A percentile compares a stretch with the other conserved stretches of the same genome.
phyloP scores from a whole-genome alignment of 1,140 invertebrate species.

The Pseudomyrmex concolor region DNA sequence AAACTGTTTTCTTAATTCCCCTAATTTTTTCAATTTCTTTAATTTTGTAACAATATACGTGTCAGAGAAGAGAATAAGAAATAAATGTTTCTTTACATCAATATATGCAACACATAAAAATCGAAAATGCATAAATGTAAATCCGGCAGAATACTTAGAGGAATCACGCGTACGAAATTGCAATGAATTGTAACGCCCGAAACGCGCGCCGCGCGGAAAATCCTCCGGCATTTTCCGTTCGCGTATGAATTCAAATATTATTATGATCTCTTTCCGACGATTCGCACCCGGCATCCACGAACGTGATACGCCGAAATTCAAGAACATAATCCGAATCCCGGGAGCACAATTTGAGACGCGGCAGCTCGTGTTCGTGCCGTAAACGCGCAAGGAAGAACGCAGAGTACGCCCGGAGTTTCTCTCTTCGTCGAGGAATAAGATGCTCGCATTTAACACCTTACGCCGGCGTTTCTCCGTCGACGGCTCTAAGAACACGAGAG shows the following conservation, averaged over 20 bases:
- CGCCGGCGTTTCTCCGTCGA: constrained; percentile 4
- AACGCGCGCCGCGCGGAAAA: not conserved
- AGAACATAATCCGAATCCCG: constrained; percentile 65
- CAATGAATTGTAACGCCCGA: constrained; percentile 5
- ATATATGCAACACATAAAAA: not conserved
- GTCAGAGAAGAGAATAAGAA: not conserved
- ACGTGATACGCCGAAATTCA: constrained; percentile 58
- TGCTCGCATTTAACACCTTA: constrained; percentile 33
- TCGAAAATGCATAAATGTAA: not conserved
- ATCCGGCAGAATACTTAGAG: not conserved
- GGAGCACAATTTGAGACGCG: constrained; percentile 51
- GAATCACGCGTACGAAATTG: not conserved
- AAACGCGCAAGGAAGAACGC: not conserved
- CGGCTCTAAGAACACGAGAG: constrained; percentile 15
- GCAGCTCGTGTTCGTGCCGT: constrained; percentile 27
- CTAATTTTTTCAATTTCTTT: too few relatives aligned
- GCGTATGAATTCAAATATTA: constrained; percentile 61
- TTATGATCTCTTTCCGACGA: constrained; percentile 40
- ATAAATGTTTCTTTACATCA: not conserved
- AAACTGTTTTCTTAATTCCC: too few relatives aligned
- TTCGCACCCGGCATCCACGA: constrained; percentile 38
- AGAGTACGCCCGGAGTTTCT: not conserved
- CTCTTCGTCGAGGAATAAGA: constrained; percentile 32
- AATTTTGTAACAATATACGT: too few relatives aligned
- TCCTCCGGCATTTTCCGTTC: constrained; percentile 34